These are phyloP conservation scores for Cyrtonyx montezumae DNA, from an alignment of 2,113 vertebrate species.

Conservation along the genomic window DNA sequence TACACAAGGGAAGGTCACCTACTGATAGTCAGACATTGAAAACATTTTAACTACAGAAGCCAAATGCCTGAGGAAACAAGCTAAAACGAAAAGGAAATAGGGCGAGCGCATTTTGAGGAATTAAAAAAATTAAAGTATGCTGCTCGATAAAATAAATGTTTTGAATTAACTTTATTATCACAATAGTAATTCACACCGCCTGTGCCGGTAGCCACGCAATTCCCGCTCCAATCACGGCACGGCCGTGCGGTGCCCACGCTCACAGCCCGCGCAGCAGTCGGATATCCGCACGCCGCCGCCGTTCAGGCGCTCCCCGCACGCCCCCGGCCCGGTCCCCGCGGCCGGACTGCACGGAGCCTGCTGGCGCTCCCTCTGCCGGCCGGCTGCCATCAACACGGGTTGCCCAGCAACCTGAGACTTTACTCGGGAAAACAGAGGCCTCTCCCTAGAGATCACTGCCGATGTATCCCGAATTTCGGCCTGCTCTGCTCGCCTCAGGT, in stretches of 20 bases:
- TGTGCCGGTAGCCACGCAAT: neutral
- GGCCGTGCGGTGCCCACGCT: too few species aligned
- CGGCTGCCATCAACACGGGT: neutral
- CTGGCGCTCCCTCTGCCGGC: neutral
- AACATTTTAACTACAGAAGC: neutral
- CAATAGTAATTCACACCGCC: fast-evolving
- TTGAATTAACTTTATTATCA: neutral
- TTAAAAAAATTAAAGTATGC: fast-evolving
- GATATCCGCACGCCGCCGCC: too few species aligned
- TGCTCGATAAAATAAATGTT: neutral
- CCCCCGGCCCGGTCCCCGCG: too few species aligned
- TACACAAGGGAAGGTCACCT: neutral
- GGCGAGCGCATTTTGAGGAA: neutral
- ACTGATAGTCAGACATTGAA: neutral
- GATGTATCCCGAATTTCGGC: fast-evolving
- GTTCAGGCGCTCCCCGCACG: too few species aligned
- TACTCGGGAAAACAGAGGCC: neutral
- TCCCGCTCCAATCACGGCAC: too few species aligned
- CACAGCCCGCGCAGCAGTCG: too few species aligned
- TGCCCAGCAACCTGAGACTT: neutral
- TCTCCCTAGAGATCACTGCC: fast-evolving
- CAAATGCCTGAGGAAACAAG: neutral
- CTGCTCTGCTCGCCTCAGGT: neutral
- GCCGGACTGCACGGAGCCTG: neutral
- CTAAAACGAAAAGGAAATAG: neutral